Percentiles rank a stretch among this genome's conserved stretches.
Evolutionary conservation across 1,140 invertebrate species (phyloP).

Genomic region (Pogonus chalceus): DNA sequence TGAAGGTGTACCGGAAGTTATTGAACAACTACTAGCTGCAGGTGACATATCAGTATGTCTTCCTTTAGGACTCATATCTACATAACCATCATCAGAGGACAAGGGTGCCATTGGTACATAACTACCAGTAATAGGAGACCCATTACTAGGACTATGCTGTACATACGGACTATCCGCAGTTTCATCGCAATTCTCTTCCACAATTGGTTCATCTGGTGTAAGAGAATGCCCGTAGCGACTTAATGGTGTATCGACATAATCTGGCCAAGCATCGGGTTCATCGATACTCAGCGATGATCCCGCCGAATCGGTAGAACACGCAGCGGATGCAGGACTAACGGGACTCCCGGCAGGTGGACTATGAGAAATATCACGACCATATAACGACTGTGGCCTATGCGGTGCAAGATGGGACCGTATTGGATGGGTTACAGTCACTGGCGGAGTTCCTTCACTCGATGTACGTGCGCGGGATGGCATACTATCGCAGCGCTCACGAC

Average conservation of each 20-base stretch:
- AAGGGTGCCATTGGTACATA: conserved; percentile 55
- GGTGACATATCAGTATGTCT: conserved; percentile 44
- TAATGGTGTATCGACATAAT: conserved; percentile 32
- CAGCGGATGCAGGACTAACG: conserved; percentile 47
- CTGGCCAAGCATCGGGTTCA: conserved; percentile 39
- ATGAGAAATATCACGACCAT: conserved; percentile 45
- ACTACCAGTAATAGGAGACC: conserved; percentile 28
- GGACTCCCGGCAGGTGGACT: conserved; percentile 54
- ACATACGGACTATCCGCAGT: conserved; percentile 26
- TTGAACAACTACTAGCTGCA: conserved; percentile 52
- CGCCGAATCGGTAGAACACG: conserved; percentile 57
- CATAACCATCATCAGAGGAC: conserved; percentile 43
- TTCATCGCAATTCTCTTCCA: conserved; percentile 28
- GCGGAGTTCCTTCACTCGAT: conserved; percentile 47
- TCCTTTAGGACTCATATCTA: conserved; percentile 52
- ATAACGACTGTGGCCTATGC: conserved; percentile 49
- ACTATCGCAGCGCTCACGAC: conserved; percentile 67
- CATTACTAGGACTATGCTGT: conserved; percentile 18
- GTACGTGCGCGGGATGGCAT: conserved; percentile 59
- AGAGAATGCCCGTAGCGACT: conserved; percentile 43
- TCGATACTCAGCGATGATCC: conserved; percentile 60
- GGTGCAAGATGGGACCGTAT: conserved; percentile 15
- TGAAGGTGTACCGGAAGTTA: conserved; percentile 62
- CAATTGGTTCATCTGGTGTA: conserved; percentile 50
- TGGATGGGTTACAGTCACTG: conserved; percentile 28